Percentiles rank a stretch among this genome's conserved stretches.
phyloP scores from a whole-genome alignment of 2,888 invertebrate species.

The Portevinia maculata region DNA sequence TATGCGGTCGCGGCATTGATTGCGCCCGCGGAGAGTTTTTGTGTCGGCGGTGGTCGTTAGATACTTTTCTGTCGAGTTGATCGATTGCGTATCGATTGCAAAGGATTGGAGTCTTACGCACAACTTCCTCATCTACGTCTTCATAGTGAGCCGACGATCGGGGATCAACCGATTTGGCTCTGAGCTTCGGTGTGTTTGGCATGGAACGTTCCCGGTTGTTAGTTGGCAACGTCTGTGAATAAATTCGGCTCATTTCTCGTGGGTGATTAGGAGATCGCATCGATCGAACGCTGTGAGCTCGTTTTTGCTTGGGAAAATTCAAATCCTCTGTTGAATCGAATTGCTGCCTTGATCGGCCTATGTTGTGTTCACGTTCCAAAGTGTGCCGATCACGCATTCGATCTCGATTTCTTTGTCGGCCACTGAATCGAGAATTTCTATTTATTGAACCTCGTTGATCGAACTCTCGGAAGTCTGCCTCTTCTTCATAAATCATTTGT shows the following conservation, averaged over 20 bases:
- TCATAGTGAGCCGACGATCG: constrained; percentile 78
- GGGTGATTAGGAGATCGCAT: constrained; percentile 77
- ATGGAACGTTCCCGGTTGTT: constrained; percentile 77
- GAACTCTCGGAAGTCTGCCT: constrained; percentile 76
- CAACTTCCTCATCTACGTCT: constrained; percentile 80
- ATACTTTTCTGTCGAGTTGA: constrained; percentile 76
- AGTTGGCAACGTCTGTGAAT: constrained; percentile 72
- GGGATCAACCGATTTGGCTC: constrained; percentile 82
- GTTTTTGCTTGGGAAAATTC: constrained; percentile 77
- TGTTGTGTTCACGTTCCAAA: constrained; percentile 83
- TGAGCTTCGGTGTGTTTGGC: constrained; percentile 75
- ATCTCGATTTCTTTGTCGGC: constrained; percentile 79
- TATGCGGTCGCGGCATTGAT: constrained; percentile 81
- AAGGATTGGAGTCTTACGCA: constrained; percentile 86
- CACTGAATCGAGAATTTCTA: constrained; percentile 79
- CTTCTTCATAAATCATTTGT: constrained; percentile 70
- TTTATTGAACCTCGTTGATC: constrained; percentile 76
- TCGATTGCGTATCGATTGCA: constrained; percentile 89
- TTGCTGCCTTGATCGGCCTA: constrained; percentile 78
- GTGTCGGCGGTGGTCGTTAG: constrained; percentile 64
- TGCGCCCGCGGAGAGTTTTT: constrained; percentile 78
- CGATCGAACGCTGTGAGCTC: constrained; percentile 80
- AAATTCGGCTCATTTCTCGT: constrained; percentile 78
- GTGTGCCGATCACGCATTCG: constrained; percentile 82
- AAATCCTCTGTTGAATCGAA: constrained; percentile 79